Evolutionary conservation across 2,888 invertebrate species (phyloP).

Genomic region (Idaea aversata): DNA sequence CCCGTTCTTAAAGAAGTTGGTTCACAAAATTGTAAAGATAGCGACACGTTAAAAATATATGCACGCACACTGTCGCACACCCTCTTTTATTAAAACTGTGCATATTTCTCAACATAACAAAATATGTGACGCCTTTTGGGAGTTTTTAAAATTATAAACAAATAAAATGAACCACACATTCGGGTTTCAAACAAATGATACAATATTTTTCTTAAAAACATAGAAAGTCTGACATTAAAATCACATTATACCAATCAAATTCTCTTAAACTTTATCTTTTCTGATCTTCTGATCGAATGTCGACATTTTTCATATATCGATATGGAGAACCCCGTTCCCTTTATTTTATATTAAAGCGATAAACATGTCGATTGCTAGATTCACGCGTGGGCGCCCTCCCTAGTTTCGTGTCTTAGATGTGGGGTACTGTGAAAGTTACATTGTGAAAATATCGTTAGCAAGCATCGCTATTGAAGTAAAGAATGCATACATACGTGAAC

Average conservation of each 20-base stretch:
- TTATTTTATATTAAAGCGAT: conserved; percentile 80
- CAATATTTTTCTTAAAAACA: conserved; percentile 7
- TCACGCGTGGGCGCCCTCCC: conserved; percentile 74
- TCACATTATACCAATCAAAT: conserved; percentile 24
- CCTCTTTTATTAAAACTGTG: too few species aligned
- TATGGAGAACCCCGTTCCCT: conserved; percentile 62
- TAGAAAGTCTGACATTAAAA: conserved; percentile 24
- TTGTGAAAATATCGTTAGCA: not conserved
- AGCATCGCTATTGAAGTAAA: not conserved
- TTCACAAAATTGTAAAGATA: too few species aligned
- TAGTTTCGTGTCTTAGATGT: conserved; percentile 28
- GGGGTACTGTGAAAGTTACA: conserved; percentile 20
- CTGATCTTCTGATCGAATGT: conserved; percentile 53
- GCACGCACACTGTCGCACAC: too few species aligned
- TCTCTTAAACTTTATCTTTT: conserved; percentile 43
- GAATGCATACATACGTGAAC: too few species aligned
- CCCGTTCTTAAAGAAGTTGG: too few species aligned
- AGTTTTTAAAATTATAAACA: conserved; percentile 80
- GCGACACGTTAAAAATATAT: too few species aligned
- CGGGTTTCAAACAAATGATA: too few species aligned
- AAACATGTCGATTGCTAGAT: conserved; percentile 77
- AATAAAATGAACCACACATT: conserved; percentile 54
- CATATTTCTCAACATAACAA: too few species aligned
- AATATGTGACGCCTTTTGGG: conserved; percentile 55
- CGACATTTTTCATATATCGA: conserved; percentile 70